These are phyloP conservation scores for Nomada flava DNA, from an alignment of 2,888 invertebrate species.

Conservation along the genomic window DNA sequence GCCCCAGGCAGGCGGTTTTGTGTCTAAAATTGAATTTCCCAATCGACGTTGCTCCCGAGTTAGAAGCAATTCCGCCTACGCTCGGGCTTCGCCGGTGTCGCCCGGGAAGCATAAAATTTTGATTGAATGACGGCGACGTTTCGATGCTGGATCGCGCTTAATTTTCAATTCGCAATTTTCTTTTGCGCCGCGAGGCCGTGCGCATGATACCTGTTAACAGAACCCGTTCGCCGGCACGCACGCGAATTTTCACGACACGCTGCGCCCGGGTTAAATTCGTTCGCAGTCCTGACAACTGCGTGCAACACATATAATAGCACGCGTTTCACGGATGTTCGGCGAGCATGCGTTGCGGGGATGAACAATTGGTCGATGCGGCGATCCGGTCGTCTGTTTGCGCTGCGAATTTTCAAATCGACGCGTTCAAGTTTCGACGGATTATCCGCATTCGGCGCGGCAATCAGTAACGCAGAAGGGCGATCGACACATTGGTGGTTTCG, in stretches of 20 bases:
- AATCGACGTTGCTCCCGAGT: not conserved
- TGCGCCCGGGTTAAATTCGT: too few relatives aligned
- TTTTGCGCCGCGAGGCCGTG: not conserved
- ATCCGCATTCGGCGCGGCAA: too few relatives aligned
- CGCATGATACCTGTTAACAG: slow-evolving; percentile 1
- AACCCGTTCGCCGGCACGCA: not conserved
- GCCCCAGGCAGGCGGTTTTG: not conserved
- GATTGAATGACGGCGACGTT: not conserved
- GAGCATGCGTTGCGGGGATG: too few relatives aligned
- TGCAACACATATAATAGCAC: too few relatives aligned
- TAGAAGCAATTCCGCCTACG: slow-evolving; percentile 11
- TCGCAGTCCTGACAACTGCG: too few relatives aligned
- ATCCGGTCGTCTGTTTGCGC: too few relatives aligned
- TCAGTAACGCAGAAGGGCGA: too few relatives aligned
- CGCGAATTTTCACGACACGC: not conserved
- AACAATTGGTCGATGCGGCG: too few relatives aligned
- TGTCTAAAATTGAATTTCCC: slow-evolving; percentile 15
- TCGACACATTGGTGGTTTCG: too few relatives aligned
- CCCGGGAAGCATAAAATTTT: slow-evolving; percentile 10
- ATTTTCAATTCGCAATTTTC: slow-evolving; percentile 34
- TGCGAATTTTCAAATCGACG: too few relatives aligned
- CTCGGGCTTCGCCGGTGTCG: not conserved
- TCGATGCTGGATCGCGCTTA: slow-evolving; percentile 5
- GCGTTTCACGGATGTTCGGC: too few relatives aligned
- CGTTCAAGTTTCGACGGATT: too few relatives aligned